These are phyloP conservation scores for Lasiurus borealis DNA, from an alignment of 2,113 vertebrate species.

Conservation along the genomic window DNA sequence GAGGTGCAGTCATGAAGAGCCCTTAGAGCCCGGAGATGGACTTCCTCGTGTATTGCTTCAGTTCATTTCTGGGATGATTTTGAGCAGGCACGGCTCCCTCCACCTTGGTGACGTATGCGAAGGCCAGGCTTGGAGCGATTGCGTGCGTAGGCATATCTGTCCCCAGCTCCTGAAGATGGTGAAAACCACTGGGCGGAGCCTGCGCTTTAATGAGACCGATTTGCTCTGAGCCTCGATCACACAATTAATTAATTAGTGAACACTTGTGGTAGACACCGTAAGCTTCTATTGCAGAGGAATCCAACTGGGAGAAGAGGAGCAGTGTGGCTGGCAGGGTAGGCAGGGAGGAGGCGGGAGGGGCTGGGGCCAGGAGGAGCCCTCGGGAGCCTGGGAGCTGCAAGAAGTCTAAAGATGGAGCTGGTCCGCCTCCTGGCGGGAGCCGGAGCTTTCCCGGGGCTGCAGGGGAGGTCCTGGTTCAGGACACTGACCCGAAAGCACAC, in stretches of 20 bases:
- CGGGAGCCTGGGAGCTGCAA: fast-evolving
- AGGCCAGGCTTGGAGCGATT: background rate
- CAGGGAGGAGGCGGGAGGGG: background rate
- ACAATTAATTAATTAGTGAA: background rate
- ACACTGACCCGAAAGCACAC: background rate
- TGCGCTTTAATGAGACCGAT: background rate
- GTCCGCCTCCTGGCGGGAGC: too few relatives aligned
- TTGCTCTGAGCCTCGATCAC: background rate
- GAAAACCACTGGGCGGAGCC: too few relatives aligned
- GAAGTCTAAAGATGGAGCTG: fast-evolving
- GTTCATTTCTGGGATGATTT: background rate
- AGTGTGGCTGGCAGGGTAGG: background rate
- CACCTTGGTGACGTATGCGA: fast-evolving
- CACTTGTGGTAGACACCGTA: background rate
- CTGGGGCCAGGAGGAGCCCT: background rate
- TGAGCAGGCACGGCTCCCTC: fast-evolving
- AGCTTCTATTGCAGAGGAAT: background rate
- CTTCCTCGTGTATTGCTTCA: background rate
- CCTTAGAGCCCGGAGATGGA: fast-evolving
- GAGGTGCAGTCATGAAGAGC: background rate
- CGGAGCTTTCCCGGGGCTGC: too few relatives aligned
- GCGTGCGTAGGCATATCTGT: fast-evolving
- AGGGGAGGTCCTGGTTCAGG: background rate
- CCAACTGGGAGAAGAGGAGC: too few relatives aligned
- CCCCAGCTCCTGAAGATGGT: background rate